Evolutionary conservation across 2,113 vertebrate species (phyloP).

Genomic region (Scalopus aquaticus): DNA sequence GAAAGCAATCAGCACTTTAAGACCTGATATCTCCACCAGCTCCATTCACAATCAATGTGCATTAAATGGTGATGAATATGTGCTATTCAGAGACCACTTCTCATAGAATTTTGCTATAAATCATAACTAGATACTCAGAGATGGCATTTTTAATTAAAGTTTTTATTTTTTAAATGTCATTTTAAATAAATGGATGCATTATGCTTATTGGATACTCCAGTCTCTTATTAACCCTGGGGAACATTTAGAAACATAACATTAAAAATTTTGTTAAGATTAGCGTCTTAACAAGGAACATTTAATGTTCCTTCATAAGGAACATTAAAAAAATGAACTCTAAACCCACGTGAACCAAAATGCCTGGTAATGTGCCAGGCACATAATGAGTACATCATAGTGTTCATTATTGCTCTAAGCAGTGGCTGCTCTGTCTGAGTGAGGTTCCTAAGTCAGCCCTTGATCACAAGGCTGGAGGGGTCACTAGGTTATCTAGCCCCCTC

Average conservation of each 20-base stretch:
- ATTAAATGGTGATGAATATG: background rate
- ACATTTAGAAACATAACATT: constrained; percentile 52
- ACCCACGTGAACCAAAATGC: background rate
- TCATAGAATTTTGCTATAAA: background rate
- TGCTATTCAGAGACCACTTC: background rate
- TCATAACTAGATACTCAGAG: constrained; percentile 48
- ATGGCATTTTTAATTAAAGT: constrained; percentile 62
- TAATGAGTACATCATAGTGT: accelerated
- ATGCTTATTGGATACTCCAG: constrained; percentile 5
- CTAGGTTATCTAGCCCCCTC: background rate
- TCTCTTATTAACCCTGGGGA: constrained; percentile 47
- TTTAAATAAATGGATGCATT: constrained; percentile 60
- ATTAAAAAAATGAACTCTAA: background rate
- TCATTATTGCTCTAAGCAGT: too few species aligned
- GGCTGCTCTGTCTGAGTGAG: background rate
- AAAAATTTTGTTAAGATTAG: constrained; percentile 56
- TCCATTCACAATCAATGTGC: background rate
- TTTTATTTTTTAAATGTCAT: constrained; percentile 52
- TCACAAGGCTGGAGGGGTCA: accelerated
- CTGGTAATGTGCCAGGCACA: background rate
- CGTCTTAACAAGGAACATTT: constrained; percentile 13
- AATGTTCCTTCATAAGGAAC: too few species aligned
- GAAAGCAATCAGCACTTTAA: background rate
- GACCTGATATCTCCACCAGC: background rate
- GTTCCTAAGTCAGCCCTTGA: background rate